Base-by-base conservation (phyloP, 1,140 invertebrate species). In the Planococcus citri region DNA sequence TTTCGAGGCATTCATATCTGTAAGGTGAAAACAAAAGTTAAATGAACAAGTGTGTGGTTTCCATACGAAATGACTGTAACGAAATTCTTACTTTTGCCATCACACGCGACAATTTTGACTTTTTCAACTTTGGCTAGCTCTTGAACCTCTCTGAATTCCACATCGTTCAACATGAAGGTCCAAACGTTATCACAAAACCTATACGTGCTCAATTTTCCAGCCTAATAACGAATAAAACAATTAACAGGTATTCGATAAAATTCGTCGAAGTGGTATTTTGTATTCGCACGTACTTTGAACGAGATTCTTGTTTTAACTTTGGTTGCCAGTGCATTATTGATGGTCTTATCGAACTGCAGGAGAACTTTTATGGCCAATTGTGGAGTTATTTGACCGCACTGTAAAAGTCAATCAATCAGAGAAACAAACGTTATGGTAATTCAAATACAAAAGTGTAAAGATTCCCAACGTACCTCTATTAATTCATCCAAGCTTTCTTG, bases 181-280 rank as follows among this genome's bases (percentile, higher is more conserved):
- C 97, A 99, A 0, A 99, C 97, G 83, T 99, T 99, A 82, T 99
- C 97, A 85, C 97, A 99, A 82, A 98, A 99, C 75, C 97, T 85
- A 79, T 99, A 99, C 0, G 96, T 98, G 76, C 96, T 96, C 72
- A 99, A 81, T 84, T 97, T 97, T 37, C 91, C 92, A 73, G 94
- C 94, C 88, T 91, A 75, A 74, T 78, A 77, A 73, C 24, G 72
- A 64, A 76, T 72, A 73, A 27, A 60, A 71, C 68, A 17, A 17
- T 2, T 6, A 64, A 37, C 71, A 61, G 72, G 60, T 25, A 27
- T 57, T 10, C 21, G 57, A 33, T 68, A 70, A 67, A 70, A 22
- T n/a, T n/a, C 14, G 70, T 70, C 70, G 57, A 68, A 29, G 67
- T 51, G 29, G 27, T 6, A 69, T 27, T 24, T 1, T 21, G 21